A percentile compares a stretch with the other conserved stretches of the same genome.
phyloP scores from a whole-genome alignment of 2,797 vertebrate species.

The Heliangelus exortis region DNA sequence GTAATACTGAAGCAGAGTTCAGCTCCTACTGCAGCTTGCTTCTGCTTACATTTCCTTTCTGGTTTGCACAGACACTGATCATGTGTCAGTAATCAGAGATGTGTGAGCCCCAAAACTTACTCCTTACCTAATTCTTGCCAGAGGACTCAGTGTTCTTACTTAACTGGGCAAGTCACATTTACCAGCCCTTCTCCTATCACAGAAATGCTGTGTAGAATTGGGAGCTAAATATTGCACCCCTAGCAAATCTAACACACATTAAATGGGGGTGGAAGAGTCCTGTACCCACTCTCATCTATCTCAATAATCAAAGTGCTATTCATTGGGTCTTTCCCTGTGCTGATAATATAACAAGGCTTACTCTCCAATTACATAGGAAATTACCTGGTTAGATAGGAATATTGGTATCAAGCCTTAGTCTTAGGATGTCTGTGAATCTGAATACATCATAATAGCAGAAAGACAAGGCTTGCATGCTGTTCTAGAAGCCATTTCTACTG shows the following conservation, averaged over 20 bases:
- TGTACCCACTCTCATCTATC: background rate
- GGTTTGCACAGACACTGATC: background rate
- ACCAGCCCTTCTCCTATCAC: background rate
- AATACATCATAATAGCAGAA: background rate
- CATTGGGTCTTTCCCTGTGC: background rate
- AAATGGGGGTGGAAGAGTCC: background rate
- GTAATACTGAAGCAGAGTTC: background rate
- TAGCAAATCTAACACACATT: background rate
- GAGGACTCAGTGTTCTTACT: background rate
- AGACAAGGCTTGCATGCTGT: background rate
- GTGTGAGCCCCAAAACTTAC: background rate
- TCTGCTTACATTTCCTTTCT: background rate
- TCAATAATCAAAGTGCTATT: background rate
- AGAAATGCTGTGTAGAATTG: background rate
- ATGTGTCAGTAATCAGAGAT: background rate
- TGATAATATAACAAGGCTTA: background rate
- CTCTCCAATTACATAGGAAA: background rate
- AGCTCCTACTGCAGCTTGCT: background rate
- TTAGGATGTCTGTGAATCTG: background rate
- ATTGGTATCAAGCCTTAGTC: background rate
- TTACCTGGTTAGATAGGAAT: background rate
- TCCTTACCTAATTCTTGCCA: background rate
- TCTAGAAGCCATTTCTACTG: background rate
- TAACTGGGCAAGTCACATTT: background rate
- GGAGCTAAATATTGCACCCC: background rate